Conservation (phyloP, 1,140 invertebrate genomes). For the Luehdorfia chinensis region DNA sequence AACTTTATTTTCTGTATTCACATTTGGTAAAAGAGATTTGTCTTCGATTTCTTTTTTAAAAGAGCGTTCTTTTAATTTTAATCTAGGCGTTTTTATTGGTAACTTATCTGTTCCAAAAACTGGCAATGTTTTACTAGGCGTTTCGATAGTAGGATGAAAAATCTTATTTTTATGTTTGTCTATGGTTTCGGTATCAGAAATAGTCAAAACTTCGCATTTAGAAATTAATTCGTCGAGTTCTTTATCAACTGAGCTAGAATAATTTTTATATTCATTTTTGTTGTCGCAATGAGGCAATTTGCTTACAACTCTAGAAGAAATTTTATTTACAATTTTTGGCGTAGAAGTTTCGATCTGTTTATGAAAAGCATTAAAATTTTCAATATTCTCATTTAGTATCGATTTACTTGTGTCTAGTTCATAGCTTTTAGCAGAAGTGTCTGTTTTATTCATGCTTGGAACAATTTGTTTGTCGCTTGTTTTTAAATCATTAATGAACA, state of each 20-base stretch:
- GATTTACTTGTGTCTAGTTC: neutral
- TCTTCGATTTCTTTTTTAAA: neutral
- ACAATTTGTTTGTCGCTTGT: no score
- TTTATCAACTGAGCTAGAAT: conserved; percentile 2
- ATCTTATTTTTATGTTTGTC: neutral
- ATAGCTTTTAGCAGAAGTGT: neutral
- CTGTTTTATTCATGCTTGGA: no score
- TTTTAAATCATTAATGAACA: neutral
- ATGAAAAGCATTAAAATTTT: conserved; percentile 29
- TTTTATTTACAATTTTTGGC: conserved; percentile 24
- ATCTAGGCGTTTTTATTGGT: neutral
- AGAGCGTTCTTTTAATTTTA: neutral
- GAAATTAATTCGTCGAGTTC: conserved; percentile 12
- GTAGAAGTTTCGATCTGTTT: conserved; percentile 44
- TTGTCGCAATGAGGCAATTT: no score
- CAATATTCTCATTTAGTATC: conserved; percentile 12
- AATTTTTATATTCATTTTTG: no score
- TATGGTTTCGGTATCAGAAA: conserved; percentile 5
- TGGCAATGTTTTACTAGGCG: neutral
- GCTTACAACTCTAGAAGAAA: neutral
- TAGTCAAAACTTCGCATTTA: conserved; percentile 4
- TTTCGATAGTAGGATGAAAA: neutral
- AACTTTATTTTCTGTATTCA: no score
- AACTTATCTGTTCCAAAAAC: neutral
- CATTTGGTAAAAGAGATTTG: neutral